Evolutionary conservation across 1,140 invertebrate species (phyloP).

Genomic region (Ceratina japonica): DNA sequence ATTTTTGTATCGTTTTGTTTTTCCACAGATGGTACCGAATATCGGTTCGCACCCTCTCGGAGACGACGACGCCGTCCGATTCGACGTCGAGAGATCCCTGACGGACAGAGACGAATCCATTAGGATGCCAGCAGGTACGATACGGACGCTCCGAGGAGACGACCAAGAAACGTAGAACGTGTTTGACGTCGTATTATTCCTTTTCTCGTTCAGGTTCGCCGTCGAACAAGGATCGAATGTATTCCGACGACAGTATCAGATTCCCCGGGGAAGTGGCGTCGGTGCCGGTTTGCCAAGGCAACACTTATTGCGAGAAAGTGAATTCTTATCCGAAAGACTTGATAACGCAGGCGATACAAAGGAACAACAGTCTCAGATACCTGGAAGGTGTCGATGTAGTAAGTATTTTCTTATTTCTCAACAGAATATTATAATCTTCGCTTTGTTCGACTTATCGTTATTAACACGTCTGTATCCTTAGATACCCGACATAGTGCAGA

Average conservation of each 20-base stretch:
- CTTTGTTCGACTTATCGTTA: background rate
- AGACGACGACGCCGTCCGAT: background rate
- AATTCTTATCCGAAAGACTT: conserved; percentile 32
- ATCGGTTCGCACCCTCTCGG: background rate
- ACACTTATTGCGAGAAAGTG: conserved; percentile 44
- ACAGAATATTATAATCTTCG: too few relatives aligned
- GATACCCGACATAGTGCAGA: conserved; percentile 37
- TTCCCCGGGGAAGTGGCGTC: conserved; percentile 31
- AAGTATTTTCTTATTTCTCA: conserved; percentile 10
- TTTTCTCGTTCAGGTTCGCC: background rate
- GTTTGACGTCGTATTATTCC: background rate
- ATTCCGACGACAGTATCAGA: conserved; percentile 23
- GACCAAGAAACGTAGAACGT: too few relatives aligned
- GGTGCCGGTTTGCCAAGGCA: background rate
- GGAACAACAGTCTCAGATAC: conserved; percentile 42
- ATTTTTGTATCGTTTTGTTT: too few relatives aligned
- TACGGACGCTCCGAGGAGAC: background rate
- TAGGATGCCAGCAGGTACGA: background rate
- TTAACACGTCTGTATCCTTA: background rate
- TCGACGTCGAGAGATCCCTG: background rate
- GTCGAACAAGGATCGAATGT: too few relatives aligned
- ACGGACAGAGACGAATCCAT: background rate
- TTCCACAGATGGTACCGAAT: background rate
- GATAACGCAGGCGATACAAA: conserved; percentile 36
- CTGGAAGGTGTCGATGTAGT: conserved; percentile 43